Evolutionary conservation across 1,140 invertebrate genomes (phyloP).

Genomic region (Drosophila pectinifera): DNA sequence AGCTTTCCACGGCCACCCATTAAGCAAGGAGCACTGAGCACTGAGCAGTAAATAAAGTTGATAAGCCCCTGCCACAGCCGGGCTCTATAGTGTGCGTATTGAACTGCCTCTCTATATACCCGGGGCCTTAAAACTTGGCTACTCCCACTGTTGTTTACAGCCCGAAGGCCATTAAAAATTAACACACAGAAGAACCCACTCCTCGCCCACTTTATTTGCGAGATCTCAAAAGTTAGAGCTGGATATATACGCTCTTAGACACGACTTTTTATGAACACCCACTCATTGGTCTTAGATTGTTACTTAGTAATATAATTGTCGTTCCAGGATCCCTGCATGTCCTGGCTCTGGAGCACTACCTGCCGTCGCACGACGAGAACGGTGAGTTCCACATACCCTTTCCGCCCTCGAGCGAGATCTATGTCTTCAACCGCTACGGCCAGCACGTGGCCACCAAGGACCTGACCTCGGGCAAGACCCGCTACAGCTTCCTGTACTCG

Average conservation of each 20-base stretch:
- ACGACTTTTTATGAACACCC: too few species aligned
- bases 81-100: neutral
- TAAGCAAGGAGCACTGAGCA: conserved; percentile 23
- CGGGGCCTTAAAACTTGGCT: neutral
- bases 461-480: conserved; percentile 94
- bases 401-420: conserved; percentile 95
- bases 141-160: conserved; percentile 2
- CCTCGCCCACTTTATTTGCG: too few species aligned
- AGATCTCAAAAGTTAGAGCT: too few species aligned
- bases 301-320: too few species aligned
- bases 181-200: too few species aligned
- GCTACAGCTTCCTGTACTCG: conserved; percentile 97
- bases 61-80: conserved; percentile 17
- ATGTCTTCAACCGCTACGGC: conserved; percentile 97
- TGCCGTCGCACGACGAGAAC: conserved; percentile 94
- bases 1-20: conserved; percentile 22
- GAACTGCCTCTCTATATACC: neutral
- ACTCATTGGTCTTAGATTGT: too few species aligned
- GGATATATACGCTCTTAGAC: too few species aligned
- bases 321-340: conserved; percentile 94
- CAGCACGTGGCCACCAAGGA: conserved; percentile 97
- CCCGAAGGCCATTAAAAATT: too few species aligned
- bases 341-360: conserved; percentile 94
- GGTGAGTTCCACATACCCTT: conserved; percentile 97
- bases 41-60: conserved; percentile 35